These are phyloP conservation scores for Eilema sororculum DNA, from an alignment of 2,888 invertebrate species.

Conservation along the genomic window DNA sequence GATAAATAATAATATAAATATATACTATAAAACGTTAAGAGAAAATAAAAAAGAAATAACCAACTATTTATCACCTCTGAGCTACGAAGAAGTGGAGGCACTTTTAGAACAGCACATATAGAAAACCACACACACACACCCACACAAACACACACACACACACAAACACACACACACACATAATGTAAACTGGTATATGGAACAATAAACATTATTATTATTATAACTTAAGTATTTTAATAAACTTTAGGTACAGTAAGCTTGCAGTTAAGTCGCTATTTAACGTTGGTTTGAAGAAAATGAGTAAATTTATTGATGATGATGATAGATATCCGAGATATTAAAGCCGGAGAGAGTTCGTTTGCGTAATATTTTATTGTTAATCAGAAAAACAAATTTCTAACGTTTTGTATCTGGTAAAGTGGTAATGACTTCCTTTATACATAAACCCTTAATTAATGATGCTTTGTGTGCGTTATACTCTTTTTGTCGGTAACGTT, in stretches of 20 bases:
- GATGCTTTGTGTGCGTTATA: neutral
- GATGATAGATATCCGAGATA: neutral
- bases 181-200: no score
- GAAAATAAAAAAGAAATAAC: no score
- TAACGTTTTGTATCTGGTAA: neutral
- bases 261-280: neutral
- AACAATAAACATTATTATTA: no score
- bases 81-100: no score
- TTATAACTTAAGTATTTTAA: neutral
- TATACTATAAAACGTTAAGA: no score
- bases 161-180: no score
- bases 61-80: no score
- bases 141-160: no score
- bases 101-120: no score
- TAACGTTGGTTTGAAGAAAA: neutral
- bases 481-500: no score
- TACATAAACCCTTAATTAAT: neutral
- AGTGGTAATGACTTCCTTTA: neutral
- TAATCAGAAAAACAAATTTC: neutral
- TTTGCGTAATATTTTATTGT: conserved; percentile 1
- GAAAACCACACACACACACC: no score
- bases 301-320: neutral
- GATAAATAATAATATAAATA: no score
- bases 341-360: neutral
- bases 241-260: neutral